Evolutionary conservation across 2,113 vertebrate species (phyloP), one percentile per base, ranked within the genome.

Genomic region (Cynopterus brachyotis): DNA sequence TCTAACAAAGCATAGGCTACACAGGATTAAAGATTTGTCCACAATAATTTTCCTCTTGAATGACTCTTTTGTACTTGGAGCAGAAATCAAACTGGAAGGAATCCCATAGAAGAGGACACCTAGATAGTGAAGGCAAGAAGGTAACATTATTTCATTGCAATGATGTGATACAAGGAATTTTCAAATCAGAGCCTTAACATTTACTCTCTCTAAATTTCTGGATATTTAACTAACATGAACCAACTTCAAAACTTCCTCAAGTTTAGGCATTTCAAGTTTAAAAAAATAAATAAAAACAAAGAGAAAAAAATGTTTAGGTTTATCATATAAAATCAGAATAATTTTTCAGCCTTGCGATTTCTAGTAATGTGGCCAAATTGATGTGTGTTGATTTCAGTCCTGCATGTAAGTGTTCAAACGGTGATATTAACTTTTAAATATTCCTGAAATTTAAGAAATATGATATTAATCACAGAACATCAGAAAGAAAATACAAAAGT

Each of bases 401-500:
- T 50, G 15, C 35, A 64, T 42, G 10, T 37, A 80, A 69, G 11
- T 37, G 20, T 78, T 64, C 47, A 55, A 73, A 90, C 64, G 55
- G 5, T 87, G 37, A 53, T 24, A 76, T 80, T 72, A 87, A 7
- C 37, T 72, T 66, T 94, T 73, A 94, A 30, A 59, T 91, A 72
- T 62, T 47, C 26, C 7, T 22, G 3, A 92, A 92, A 64, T 92
- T 9, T 78, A 89, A 95, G 66, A 79, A 91, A 89, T 42, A 2
- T 66, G 88, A 88, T 22, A 69, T 66, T 47, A 55, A 57, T 85
- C 22, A 62, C 8, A 53, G 35, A 91, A 69, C 8, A 50, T 47
- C 59, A 72, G 32, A 80, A 95, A 92, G 53, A 87, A 87, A 91
- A 95, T 15, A 47, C 4, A 50, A 20, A 96, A n/a, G 19, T 72